Evolutionary conservation across 2,113 vertebrate genomes (phyloP).

Genomic region (Sinocyclocheilus rhinocerous): DNA sequence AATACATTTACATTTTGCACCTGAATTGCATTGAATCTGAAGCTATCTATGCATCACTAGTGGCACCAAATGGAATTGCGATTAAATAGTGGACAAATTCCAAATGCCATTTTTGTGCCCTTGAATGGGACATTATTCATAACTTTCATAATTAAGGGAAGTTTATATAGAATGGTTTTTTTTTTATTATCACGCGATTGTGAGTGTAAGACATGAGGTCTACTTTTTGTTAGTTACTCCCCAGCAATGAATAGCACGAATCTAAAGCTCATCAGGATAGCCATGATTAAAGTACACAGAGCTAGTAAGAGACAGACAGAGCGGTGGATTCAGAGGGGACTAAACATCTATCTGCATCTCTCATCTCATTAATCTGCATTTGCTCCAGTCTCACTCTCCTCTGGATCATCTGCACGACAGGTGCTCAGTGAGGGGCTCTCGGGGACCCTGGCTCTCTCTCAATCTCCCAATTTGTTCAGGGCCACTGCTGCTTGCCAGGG

Average conservation of each 20-base stretch:
- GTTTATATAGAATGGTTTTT: not conserved
- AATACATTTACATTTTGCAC: not conserved
- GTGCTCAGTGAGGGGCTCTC: slow-evolving; percentile 54
- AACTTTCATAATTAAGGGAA: not conserved
- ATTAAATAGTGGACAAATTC: not conserved
- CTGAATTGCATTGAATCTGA: not conserved
- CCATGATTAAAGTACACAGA: not conserved
- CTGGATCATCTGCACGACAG: slow-evolving; percentile 58
- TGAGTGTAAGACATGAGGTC: not conserved
- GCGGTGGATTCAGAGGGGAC: slow-evolving; percentile 19
- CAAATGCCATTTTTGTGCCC: not conserved
- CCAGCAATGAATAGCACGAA: not conserved
- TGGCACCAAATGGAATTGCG: not conserved
- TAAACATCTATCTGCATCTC: slow-evolving; percentile 22
- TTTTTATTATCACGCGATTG: not conserved
- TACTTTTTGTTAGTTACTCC: not conserved
- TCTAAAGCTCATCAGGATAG: slow-evolving; percentile 5
- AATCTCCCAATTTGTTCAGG: slow-evolving; percentile 19
- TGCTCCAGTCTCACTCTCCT: slow-evolving; percentile 45
- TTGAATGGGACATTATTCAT: not conserved
- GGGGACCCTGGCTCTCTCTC: slow-evolving; percentile 21
- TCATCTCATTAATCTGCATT: slow-evolving; percentile 28
- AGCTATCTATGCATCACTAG: not conserved
- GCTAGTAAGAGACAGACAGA: not conserved
- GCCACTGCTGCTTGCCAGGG: slow-evolving; percentile 17